Evolutionary conservation across 2,113 vertebrate species (phyloP), one percentile per base, ranked within the genome.

Genomic region (Ceyx margarethae): DNA sequence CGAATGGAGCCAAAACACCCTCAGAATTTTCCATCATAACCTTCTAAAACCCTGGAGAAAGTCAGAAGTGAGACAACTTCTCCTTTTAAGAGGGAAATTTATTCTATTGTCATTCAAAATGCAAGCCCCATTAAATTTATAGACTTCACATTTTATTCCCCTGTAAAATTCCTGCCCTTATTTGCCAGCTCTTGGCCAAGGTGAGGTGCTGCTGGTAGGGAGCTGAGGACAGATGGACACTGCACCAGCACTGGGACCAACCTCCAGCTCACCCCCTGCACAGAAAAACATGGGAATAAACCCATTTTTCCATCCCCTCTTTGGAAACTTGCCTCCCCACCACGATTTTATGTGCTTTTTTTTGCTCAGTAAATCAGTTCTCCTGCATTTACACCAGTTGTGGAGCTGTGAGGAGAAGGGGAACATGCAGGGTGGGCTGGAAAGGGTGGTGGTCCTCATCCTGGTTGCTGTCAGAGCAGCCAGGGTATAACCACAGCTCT

Each of bases 31-130:
- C 54, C 76, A 93, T 86, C 61, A 15, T 91, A 91, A 94, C 81
- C 76, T 91, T 91, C 81, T 90, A 85, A 93, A 95, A 94, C 73
- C 87, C 29, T 9, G 23, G 42, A 81, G 78, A 89, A 91, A 93
- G 81, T 93, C 90, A 83, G 65, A 67, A 95, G 66, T 81, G 58
- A 87, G 67, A 89, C 45, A 61, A 69, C 84, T 93, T 58, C 81
- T 85, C 42, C 56, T 90, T 65, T 86, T 84, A 93, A 90, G 74
- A 81, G 67, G n/a, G 26, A 93, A 94, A 94, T 74, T 76, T 68
- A 95, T 92, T 90, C 85, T 74, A 71, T 10, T 86, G 85, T 80
- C 90, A 93, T 91, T 95, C 79, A 85, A 91, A 95, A 94, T 16
- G 46, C 67, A 91, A 94, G 61, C 57, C 45, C 28, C 2, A 2